Conservation (phyloP, 2,113 vertebrate genomes). For the Stegostoma tigrinum region DNA sequence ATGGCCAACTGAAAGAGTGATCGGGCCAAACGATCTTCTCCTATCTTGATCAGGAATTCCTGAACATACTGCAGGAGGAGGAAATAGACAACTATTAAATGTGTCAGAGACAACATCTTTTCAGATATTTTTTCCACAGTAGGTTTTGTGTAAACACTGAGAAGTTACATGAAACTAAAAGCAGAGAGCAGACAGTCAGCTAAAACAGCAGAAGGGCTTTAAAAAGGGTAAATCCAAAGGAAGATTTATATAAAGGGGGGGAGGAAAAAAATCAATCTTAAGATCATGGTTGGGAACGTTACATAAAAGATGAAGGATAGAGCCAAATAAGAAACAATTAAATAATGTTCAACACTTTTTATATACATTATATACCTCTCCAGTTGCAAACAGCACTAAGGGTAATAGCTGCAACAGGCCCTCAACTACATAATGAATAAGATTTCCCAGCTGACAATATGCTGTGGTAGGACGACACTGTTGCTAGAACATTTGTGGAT, state of each 20-base stretch:
- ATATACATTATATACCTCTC: not conserved
- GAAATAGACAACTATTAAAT: slow-evolving; percentile 3
- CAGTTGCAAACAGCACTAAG: not conserved
- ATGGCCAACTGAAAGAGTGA: slow-evolving; percentile 64
- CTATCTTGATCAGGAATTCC: slow-evolving; percentile 54
- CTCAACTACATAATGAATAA: not conserved
- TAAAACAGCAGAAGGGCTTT: not conserved
- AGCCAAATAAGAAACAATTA: not conserved
- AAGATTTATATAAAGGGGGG: not conserved
- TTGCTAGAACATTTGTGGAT: not conserved
- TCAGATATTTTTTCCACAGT: not conserved
- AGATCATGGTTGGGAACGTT: not conserved
- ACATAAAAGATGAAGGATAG: not conserved
- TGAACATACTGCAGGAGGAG: slow-evolving; percentile 48
- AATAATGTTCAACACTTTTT: not conserved
- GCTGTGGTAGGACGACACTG: not conserved
- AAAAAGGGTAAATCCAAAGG: not conserved
- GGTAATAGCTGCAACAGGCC: not conserved
- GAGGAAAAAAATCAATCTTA: not conserved
- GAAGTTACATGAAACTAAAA: not conserved
- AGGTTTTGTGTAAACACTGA: not conserved
- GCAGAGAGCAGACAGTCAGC: not conserved
- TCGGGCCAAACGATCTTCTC: slow-evolving; percentile 49
- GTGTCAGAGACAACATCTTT: not conserved
- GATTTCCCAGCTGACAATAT: not conserved